Evolutionary conservation across 2,888 invertebrate genomes (phyloP).

Genomic region (Thereva nobilitata): DNA sequence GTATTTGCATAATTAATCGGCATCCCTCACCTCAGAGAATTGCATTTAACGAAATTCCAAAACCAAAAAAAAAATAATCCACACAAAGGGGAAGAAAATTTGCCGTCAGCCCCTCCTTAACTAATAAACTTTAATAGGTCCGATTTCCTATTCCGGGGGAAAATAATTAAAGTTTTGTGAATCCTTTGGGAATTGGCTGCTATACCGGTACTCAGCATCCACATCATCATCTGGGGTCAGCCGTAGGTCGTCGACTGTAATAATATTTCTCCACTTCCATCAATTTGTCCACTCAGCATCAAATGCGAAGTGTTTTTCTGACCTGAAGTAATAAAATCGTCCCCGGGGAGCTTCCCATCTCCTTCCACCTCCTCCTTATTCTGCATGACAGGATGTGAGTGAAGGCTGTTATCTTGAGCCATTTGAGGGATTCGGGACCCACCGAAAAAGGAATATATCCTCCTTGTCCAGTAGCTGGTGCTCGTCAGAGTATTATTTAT

Average conservation of each 20-base stretch:
- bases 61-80: too few species aligned
- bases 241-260: constrained; percentile 20
- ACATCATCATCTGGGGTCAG: constrained; percentile 5
- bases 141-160: constrained; percentile 34
- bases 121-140: constrained; percentile 40
- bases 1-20: too few species aligned
- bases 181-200: constrained; percentile 38
- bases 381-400: constrained; percentile 1
- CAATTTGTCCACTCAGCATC: constrained; percentile 44
- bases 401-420: constrained; percentile 2
- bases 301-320: constrained; percentile 42
- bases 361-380: not conserved
- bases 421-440: constrained; percentile 34
- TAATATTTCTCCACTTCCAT: constrained; percentile 41
- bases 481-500: constrained; percentile 38
- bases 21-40: too few species aligned
- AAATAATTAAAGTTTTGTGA: constrained; percentile 43
- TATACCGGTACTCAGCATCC: constrained; percentile 7
- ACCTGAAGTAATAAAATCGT: constrained; percentile 43
- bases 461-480: constrained; percentile 3
- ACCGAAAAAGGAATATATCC: constrained; percentile 2
- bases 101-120: constrained; percentile 1
- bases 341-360: constrained; percentile 39
- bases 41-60: too few species aligned
- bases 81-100: not conserved